Conservation (phyloP, 2,113 vertebrate species). For the Pica pica region DNA sequence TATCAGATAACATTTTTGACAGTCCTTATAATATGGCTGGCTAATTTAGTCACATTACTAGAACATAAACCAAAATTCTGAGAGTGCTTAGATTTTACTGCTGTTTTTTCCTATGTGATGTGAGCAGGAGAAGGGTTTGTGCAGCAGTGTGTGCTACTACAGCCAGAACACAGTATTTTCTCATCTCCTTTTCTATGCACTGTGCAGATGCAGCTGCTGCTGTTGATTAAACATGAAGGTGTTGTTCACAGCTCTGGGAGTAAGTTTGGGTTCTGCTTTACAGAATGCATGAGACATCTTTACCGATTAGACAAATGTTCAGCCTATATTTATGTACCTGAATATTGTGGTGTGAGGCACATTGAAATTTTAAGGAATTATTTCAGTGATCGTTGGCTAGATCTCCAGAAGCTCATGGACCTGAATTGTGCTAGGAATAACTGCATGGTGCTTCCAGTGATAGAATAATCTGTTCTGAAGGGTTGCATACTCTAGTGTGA, state of each 20-base stretch:
- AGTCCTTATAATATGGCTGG: not conserved
- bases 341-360: not conserved
- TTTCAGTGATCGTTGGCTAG: not conserved
- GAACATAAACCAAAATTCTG: not conserved
- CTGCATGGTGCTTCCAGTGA: not conserved
- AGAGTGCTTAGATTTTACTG: not conserved
- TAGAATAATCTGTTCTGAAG: not conserved
- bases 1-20: not conserved
- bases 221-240: not conserved
- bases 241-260: not conserved
- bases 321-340: not conserved
- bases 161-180: not conserved
- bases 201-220: not conserved
- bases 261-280: not conserved
- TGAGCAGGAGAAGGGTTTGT: not conserved
- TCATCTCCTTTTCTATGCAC: not conserved
- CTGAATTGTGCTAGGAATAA: not conserved
- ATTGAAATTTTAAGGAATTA: not conserved
- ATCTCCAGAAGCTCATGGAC: not conserved
- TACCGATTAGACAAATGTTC: not conserved
- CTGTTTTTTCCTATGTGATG: not conserved
- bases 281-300: not conserved
- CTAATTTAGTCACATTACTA: not conserved
- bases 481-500: not conserved
- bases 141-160: not conserved